Conservation (phyloP, 1,140 invertebrate genomes). For the Drosophila fuyamai region DNA sequence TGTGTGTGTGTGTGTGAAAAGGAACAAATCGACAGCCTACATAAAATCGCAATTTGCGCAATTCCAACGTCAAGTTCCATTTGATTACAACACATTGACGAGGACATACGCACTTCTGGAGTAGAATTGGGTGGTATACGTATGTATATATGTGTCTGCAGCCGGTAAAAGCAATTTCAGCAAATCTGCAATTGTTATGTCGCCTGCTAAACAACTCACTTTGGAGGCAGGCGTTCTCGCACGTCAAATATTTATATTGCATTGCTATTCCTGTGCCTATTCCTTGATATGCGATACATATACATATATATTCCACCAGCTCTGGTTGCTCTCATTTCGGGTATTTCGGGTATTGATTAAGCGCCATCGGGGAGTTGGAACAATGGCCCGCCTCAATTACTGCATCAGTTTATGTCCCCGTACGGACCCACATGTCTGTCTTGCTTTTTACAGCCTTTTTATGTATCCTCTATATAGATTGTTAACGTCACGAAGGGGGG, state of each 20-base stretch:
- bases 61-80: slow-evolving; percentile 79
- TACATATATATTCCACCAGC: slow-evolving; percentile 11
- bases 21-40: slow-evolving; percentile 70
- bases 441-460: slow-evolving; percentile 66
- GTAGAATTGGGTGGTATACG: slow-evolving; percentile 15
- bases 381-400: slow-evolving; percentile 62
- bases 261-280: slow-evolving; percentile 37
- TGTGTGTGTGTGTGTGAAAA: not conserved
- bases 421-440: slow-evolving; percentile 42
- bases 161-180: slow-evolving; percentile 77
- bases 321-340: slow-evolving; percentile 29
- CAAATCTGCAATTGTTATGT: slow-evolving; percentile 83
- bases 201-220: slow-evolving; percentile 80
- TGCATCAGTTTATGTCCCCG: slow-evolving; percentile 65
- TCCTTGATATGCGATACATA: not conserved
- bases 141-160: slow-evolving; percentile 15
- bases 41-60: slow-evolving; percentile 81
- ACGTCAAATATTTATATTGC: slow-evolving; percentile 82
- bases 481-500: slow-evolving; percentile 54
- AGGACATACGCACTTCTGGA: slow-evolving; percentile 44
- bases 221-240: slow-evolving; percentile 71
- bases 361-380: slow-evolving; percentile 43
- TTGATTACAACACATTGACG: slow-evolving; percentile 80
- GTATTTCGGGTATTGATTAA: slow-evolving; percentile 79
- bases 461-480: slow-evolving; percentile 55